Conservation (phyloP, 2,888 invertebrate genomes). For the Malthinus seriepunctatus region DNA sequence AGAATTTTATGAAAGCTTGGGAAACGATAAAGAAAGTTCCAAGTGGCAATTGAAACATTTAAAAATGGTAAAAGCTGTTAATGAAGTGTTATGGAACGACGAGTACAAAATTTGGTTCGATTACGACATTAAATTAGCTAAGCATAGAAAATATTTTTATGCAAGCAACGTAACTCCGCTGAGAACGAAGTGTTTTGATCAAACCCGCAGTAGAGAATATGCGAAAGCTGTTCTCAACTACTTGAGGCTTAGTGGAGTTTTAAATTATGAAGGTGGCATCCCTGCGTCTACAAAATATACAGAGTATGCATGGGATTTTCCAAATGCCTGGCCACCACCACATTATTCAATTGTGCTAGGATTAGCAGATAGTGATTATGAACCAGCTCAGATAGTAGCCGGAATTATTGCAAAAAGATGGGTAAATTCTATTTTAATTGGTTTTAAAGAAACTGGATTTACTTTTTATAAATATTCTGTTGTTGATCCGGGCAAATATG, state of each 20-base stretch:
- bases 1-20: slow-evolving; percentile 61
- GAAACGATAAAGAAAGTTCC: slow-evolving; percentile 55
- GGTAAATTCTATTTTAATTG: slow-evolving; percentile 68
- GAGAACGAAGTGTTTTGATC: slow-evolving; percentile 60
- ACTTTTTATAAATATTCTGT: slow-evolving; percentile 80
- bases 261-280: slow-evolving; percentile 67
- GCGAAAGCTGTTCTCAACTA: slow-evolving; percentile 61
- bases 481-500: slow-evolving; percentile 64
- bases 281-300: slow-evolving; percentile 68
- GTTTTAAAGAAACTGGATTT: slow-evolving; percentile 61
- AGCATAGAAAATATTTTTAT: slow-evolving; percentile 68
- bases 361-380: slow-evolving; percentile 62
- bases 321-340: slow-evolving; percentile 86
- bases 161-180: slow-evolving; percentile 74
- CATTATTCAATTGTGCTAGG: slow-evolving; percentile 75
- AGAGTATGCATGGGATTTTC: slow-evolving; percentile 80
- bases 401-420: slow-evolving; percentile 69
- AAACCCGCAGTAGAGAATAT: slow-evolving; percentile 41
- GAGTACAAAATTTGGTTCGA: slow-evolving; percentile 81
- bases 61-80: slow-evolving; percentile 64
- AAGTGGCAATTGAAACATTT: slow-evolving; percentile 60
- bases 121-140: slow-evolving; percentile 63
- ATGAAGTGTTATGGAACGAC: slow-evolving; percentile 74
- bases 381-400: slow-evolving; percentile 62
- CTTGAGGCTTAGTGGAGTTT: slow-evolving; percentile 54